A percentile compares a stretch with the other conserved stretches of the same genome.
Conservation (phyloP, 2,797 vertebrate genomes). For the Orestias chungarensis region DNA sequence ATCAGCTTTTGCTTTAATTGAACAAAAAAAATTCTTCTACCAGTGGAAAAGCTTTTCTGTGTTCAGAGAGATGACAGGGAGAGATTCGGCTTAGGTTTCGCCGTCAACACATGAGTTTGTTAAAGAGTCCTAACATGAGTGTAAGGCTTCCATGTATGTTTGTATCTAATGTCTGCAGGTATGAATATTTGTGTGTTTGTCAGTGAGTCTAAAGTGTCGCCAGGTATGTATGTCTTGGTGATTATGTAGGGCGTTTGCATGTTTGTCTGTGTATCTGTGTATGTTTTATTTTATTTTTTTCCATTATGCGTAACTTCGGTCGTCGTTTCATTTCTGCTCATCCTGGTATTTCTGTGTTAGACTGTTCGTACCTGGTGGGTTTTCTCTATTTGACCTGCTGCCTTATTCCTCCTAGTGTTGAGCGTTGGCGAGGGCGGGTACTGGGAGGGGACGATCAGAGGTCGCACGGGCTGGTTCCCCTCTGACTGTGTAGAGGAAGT, state of each 20-base stretch:
- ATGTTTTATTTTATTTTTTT: constrained; percentile 43
- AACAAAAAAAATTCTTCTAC: background rate
- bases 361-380: constrained; percentile 5
- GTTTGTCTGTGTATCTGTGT: constrained; percentile 43
- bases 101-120: background rate
- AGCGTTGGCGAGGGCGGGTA: constrained; percentile 93
- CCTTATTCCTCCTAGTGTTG: constrained; percentile 78
- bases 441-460: constrained; percentile 93
- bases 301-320: constrained; percentile 31
- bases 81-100: background rate
- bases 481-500: constrained; percentile 94
- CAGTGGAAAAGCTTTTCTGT: constrained; percentile 9
- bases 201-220: constrained; percentile 77
- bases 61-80: background rate
- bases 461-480: constrained; percentile 92
- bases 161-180: constrained; percentile 80
- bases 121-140: constrained; percentile 49
- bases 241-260: constrained; percentile 76
- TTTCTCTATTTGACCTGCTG: constrained; percentile 21
- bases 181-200: constrained; percentile 82
- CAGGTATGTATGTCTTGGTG: constrained; percentile 81
- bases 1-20: background rate
- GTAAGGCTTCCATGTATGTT: constrained; percentile 74
- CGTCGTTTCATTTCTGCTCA: constrained; percentile 44
- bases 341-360: constrained; percentile 27